These are phyloP conservation scores for Seira ritae DNA, from an alignment of 2,888 invertebrate genomes.

Conservation along the genomic window DNA sequence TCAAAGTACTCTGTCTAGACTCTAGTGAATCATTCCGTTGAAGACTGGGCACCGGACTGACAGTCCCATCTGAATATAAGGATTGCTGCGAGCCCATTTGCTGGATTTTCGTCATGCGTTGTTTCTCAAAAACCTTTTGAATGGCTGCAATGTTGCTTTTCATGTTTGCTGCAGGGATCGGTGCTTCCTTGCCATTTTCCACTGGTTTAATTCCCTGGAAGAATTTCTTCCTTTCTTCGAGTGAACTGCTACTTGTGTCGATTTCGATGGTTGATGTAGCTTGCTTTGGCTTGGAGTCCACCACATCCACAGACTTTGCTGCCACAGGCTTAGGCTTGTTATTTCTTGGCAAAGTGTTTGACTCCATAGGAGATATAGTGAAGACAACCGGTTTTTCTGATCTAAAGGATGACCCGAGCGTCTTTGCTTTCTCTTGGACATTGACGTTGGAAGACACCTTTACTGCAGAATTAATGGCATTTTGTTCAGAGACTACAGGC, in stretches of 20 bases:
- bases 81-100: slow-evolving; percentile 56
- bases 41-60: slow-evolving; percentile 57
- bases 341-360: slow-evolving; percentile 47
- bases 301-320: neutral
- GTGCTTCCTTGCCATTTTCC: slow-evolving; percentile 70
- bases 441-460: neutral
- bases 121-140: slow-evolving; percentile 72
- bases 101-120: slow-evolving; percentile 58
- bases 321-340: slow-evolving; percentile 22
- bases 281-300: slow-evolving; percentile 26
- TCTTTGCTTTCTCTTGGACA: slow-evolving; percentile 25
- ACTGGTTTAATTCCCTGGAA: slow-evolving; percentile 72
- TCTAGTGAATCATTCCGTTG: slow-evolving; percentile 56
- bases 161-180: slow-evolving; percentile 71
- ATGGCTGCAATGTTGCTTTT: slow-evolving; percentile 72
- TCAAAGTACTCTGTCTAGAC: slow-evolving; percentile 32
- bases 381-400: slow-evolving; percentile 52
- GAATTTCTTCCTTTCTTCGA: slow-evolving; percentile 69
- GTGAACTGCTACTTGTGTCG: slow-evolving; percentile 1
- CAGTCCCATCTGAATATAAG: slow-evolving; percentile 47
- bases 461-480: slow-evolving; percentile 25
- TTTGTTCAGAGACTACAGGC: slow-evolving; percentile 13
- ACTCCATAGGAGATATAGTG: slow-evolving; percentile 61
- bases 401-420: slow-evolving; percentile 48
- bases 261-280: slow-evolving; percentile 37